Evolutionary conservation across 1,140 invertebrate genomes (phyloP).

Genomic region (Camponotus vicinus): DNA sequence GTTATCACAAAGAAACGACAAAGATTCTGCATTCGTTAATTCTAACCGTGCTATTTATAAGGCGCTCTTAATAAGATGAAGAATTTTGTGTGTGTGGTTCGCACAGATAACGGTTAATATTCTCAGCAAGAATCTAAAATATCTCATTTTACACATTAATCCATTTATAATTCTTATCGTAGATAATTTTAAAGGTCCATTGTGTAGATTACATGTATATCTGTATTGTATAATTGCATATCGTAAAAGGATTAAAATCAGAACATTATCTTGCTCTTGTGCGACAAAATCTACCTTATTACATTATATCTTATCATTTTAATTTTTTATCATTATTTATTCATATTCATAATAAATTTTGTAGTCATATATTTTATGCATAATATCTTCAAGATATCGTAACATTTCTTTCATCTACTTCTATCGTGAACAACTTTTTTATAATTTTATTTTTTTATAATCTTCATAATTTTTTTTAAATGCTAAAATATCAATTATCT

Average conservation of each 20-base stretch:
- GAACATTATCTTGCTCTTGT: neutral
- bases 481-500: constrained; percentile 14
- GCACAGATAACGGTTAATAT: no score
- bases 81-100: neutral
- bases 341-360: neutral
- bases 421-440: neutral
- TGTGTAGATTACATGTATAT: neutral
- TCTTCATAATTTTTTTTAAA: neutral
- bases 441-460: neutral
- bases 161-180: constrained; percentile 9
- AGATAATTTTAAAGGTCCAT: neutral
- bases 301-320: neutral
- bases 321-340: neutral
- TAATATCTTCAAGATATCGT: neutral
- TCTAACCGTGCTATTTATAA: constrained; percentile 11
- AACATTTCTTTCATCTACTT: neutral
- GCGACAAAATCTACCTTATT: neutral
- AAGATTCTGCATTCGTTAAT: constrained; percentile 2
- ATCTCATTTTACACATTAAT: neutral
- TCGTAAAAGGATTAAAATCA: neutral
- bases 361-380: neutral
- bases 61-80: constrained; percentile 12
- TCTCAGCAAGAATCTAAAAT: constrained; percentile 5
- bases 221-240: neutral
- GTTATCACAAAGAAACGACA: constrained; percentile 21